Evolutionary conservation across 2,113 vertebrate genomes (phyloP).

Genomic region (Gymnorhina tibicen): DNA sequence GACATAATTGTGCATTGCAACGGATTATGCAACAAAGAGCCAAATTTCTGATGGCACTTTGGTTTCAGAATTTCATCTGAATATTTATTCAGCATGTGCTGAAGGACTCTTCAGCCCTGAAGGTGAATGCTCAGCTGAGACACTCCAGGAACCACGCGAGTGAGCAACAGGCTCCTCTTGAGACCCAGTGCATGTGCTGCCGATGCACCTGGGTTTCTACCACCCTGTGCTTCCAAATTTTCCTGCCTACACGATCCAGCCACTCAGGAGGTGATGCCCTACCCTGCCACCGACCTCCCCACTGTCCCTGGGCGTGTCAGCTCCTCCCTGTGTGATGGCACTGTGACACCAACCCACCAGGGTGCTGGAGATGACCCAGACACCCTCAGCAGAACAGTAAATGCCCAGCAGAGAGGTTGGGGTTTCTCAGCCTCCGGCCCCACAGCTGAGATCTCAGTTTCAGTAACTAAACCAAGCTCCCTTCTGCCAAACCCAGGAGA

Average conservation of each 20-base stretch:
- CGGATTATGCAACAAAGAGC: background rate
- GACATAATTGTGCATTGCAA: background rate
- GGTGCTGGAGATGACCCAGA: background rate
- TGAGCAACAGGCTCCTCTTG: background rate
- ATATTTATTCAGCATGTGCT: background rate
- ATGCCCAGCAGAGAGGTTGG: background rate
- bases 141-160: background rate
- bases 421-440: background rate
- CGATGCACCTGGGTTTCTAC: accelerated
- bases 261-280: background rate
- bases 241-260: accelerated
- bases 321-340: background rate
- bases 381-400: background rate
- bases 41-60: background rate
- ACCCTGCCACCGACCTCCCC: background rate
- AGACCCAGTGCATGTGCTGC: background rate
- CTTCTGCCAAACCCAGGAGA: background rate
- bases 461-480: background rate
- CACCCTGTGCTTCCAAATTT: background rate
- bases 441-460: accelerated
- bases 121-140: background rate
- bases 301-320: background rate
- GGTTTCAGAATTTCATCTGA: background rate
- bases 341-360: accelerated
- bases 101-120: background rate